Evolutionary conservation across 2,888 invertebrate species (phyloP).

Genomic region (Eupsilia transversa): DNA sequence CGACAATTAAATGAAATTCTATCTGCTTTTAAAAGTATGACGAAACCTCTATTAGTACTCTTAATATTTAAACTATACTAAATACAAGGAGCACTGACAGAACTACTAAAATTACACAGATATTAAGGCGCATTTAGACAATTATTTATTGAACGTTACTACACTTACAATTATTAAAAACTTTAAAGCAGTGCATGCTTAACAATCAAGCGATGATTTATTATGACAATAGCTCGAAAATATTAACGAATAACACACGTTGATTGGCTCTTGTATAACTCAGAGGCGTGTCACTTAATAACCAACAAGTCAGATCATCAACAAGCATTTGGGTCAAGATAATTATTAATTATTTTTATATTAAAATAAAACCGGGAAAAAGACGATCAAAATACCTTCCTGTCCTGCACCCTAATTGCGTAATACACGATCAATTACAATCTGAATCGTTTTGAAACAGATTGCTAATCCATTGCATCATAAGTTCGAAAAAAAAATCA

Average conservation of each 20-base stretch:
- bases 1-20: conserved; percentile 50
- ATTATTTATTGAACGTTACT: conserved; percentile 78
- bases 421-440: too few relatives aligned
- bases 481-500: too few relatives aligned
- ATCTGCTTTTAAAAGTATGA: conserved; percentile 54
- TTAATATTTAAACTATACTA: conserved; percentile 72
- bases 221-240: conserved; percentile 65
- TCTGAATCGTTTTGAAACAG: too few relatives aligned
- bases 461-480: too few relatives aligned
- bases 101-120: conserved; percentile 77
- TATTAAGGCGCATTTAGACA: conserved; percentile 84
- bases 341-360: conserved; percentile 37
- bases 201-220: conserved; percentile 79
- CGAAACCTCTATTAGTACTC: conserved; percentile 66
- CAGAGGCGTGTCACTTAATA: conserved; percentile 44
- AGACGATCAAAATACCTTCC: conserved; percentile 44
- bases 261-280: conserved; percentile 40
- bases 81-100: conserved; percentile 76
- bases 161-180: conserved; percentile 79
- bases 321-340: conserved; percentile 49
- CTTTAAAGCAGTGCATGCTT: conserved; percentile 82
- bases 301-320: conserved; percentile 50
- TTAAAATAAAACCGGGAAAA: conserved; percentile 30
- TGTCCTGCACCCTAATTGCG: too few relatives aligned
- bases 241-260: conserved; percentile 59